Evolutionary conservation across 2,113 vertebrate genomes (phyloP).

Genomic region (Apistogramma diplotaenia): DNA sequence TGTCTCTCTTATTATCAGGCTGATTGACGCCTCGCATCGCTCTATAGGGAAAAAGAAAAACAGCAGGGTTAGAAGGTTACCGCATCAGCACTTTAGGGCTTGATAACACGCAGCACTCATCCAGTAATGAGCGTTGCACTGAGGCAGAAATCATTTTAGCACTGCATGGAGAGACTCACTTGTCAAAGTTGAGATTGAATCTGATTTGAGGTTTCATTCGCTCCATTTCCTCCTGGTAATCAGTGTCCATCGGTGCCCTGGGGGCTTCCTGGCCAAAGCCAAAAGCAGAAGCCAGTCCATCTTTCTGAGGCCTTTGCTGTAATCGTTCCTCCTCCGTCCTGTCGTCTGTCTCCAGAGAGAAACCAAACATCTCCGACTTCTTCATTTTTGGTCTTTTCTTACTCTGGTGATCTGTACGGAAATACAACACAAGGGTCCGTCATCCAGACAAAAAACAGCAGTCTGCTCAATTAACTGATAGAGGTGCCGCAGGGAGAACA

Average conservation of each 20-base stretch:
- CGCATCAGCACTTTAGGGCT: not conserved
- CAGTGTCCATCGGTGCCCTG: slow-evolving; percentile 84
- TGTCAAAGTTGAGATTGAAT: slow-evolving; percentile 79
- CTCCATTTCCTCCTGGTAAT: slow-evolving; percentile 81
- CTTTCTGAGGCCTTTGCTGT: slow-evolving; percentile 22
- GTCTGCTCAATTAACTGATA: no score
- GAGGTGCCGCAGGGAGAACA: not conserved
- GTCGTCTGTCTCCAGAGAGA: slow-evolving; percentile 71
- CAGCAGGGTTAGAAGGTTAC: not conserved
- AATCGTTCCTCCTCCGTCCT: slow-evolving; percentile 66
- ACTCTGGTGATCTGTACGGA: not conserved
- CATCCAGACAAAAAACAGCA: not conserved
- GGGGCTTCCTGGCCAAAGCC: slow-evolving; percentile 69
- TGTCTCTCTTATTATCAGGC: slow-evolving; percentile 49
- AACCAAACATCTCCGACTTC: slow-evolving; percentile 69
- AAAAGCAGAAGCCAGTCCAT: slow-evolving; percentile 45
- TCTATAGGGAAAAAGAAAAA: slow-evolving; percentile 34
- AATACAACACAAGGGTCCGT: not conserved
- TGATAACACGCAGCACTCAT: slow-evolving; percentile 6
- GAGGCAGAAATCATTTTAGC: not conserved
- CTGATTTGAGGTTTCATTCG: slow-evolving; percentile 66
- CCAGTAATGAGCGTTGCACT: not conserved
- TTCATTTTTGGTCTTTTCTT: slow-evolving; percentile 73
- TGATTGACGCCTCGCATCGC: slow-evolving; percentile 44
- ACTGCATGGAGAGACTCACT: slow-evolving; percentile 59